These are phyloP conservation scores for Pteria penguin DNA, from an alignment of 2,888 invertebrate genomes.

Conservation along the genomic window DNA sequence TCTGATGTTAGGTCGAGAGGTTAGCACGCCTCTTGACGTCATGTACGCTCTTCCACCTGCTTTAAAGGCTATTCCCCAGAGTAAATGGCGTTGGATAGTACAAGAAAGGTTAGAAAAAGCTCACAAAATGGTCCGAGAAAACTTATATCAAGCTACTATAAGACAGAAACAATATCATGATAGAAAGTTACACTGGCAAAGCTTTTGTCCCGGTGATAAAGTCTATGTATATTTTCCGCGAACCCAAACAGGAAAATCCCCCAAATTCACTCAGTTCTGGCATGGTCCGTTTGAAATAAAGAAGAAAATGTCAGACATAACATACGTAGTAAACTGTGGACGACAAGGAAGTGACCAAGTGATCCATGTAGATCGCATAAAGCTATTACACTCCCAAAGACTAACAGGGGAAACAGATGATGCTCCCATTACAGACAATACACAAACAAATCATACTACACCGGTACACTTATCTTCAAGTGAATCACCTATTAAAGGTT, in stretches of 20 bases:
- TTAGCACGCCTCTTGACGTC: conserved; percentile 11
- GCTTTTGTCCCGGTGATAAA: not conserved
- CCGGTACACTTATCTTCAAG: not conserved
- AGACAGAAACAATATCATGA: conserved; percentile 16
- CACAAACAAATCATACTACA: not conserved
- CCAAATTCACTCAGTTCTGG: conserved; percentile 26
- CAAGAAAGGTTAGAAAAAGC: conserved; percentile 5
- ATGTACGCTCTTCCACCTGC: not conserved
- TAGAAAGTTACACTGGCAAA: not conserved
- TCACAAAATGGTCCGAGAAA: conserved; percentile 4
- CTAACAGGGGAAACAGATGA: not conserved
- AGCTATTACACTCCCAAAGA: not conserved
- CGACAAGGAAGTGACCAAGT: not conserved
- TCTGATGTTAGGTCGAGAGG: conserved; percentile 31
- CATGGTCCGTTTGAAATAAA: conserved; percentile 3
- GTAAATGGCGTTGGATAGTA: not conserved
- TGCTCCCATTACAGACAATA: not conserved
- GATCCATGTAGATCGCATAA: conserved; percentile 16
- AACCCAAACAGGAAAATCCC: not conserved
- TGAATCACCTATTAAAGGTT: not conserved
- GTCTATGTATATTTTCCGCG: conserved; percentile 13
- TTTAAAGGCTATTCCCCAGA: not conserved
- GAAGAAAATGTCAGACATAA: not conserved
- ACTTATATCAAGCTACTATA: not conserved
- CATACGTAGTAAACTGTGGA: conserved; percentile 16